Percentiles rank a stretch among this genome's conserved stretches.
Conservation (phyloP, 2,888 invertebrate genomes). For the Himalopsyche japonica region DNA sequence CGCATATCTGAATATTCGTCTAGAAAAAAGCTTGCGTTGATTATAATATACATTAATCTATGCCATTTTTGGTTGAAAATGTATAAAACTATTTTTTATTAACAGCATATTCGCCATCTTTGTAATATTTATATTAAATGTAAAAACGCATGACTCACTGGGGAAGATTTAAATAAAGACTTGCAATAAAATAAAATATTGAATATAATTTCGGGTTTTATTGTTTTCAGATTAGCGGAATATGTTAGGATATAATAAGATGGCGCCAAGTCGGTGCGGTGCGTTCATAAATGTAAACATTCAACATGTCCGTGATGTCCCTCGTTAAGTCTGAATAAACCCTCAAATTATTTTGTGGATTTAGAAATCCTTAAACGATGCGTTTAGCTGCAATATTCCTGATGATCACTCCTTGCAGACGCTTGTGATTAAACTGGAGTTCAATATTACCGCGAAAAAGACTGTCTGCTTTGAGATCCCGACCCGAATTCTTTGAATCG, state of each 20-base stretch:
- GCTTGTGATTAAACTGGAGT: conserved; percentile 14
- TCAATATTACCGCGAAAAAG: background rate
- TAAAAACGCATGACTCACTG: no score
- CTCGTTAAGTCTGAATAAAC: background rate
- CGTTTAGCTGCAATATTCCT: conserved; percentile 26
- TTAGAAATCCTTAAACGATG: conserved; percentile 22
- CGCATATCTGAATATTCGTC: no score
- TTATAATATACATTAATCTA: no score
- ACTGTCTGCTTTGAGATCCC: conserved; percentile 2
- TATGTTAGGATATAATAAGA: background rate
- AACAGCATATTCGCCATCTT: no score
- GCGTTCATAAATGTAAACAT: background rate
- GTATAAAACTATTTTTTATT: no score
- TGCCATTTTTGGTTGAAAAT: no score
- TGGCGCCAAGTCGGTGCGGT: background rate
- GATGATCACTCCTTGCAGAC: conserved; percentile 20
- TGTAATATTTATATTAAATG: no score
- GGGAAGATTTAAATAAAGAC: no score
- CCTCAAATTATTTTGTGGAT: background rate
- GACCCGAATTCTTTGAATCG: conserved; percentile 27
- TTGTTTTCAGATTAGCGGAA: background rate
- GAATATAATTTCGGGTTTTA: background rate
- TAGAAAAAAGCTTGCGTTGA: no score
- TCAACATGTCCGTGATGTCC: background rate
- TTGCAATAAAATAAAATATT: no score